Percentiles rank a stretch among this genome's conserved stretches.
Conservation (phyloP, 2,888 invertebrate species). For the Watsonalla binaria region DNA sequence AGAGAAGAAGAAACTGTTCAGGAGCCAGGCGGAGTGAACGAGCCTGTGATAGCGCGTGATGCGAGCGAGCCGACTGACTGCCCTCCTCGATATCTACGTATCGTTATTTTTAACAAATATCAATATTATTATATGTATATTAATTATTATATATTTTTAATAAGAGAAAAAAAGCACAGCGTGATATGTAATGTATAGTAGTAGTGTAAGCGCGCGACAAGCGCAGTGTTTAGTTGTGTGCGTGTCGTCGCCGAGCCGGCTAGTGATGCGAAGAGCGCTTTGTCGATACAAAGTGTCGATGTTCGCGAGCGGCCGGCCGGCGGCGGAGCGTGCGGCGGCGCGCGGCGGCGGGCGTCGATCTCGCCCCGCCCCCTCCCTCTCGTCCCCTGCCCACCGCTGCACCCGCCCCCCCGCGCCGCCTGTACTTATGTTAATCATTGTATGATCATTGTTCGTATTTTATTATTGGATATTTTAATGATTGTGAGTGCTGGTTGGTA, state of each 20-base stretch:
- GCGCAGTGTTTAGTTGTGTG: conserved; percentile 40
- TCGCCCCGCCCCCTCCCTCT: conserved; percentile 24
- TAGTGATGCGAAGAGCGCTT: conserved; percentile 37
- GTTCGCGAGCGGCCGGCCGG: conserved; percentile 23
- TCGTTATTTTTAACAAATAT: conserved; percentile 76
- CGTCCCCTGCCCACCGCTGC: conserved; percentile 49
- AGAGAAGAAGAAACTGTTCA: conserved; percentile 94
- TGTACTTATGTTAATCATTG: conserved; percentile 54
- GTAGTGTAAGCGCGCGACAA: conserved; percentile 58
- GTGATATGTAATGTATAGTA: conserved; percentile 78
- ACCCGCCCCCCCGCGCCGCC: conserved; percentile 52
- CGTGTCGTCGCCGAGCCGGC: conserved; percentile 19
- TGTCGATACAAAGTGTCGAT: conserved; percentile 38
- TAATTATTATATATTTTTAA: conserved; percentile 75
- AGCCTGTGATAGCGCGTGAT: conserved; percentile 49
- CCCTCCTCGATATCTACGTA: conserved; percentile 76
- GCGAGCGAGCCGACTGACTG: conserved; percentile 71
- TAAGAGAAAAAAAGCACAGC: conserved; percentile 78
- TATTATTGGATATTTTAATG: conserved; percentile 46
- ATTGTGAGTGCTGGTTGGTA: conserved; percentile 39
- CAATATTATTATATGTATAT: conserved; percentile 76
- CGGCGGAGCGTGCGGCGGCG: conserved; percentile 30
- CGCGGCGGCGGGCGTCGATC: conserved; percentile 49
- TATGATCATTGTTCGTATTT: conserved; percentile 58
- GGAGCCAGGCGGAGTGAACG: conserved; percentile 81